Conservation (phyloP, 1,140 invertebrate genomes). For the Brachionus paranguensis region DNA sequence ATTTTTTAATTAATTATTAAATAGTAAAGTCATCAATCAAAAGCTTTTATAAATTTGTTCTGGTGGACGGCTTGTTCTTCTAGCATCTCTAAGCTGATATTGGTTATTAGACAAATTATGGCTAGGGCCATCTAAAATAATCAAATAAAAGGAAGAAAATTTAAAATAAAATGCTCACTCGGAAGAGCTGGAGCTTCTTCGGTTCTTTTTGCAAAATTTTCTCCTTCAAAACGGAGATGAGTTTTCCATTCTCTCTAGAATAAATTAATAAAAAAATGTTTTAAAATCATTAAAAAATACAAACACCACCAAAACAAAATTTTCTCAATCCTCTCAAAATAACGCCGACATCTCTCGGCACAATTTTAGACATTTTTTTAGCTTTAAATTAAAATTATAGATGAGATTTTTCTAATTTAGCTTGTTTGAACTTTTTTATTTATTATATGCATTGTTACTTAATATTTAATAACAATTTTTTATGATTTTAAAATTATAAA, state of each 20-base stretch:
- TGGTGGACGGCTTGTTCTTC: conserved; percentile 9
- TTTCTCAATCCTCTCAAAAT: conserved; percentile 5
- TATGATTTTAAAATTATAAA: too few relatives aligned
- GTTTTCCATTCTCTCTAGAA: conserved; percentile 24
- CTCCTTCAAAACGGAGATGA: conserved; percentile 30
- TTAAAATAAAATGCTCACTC: neutral
- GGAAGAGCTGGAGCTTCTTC: neutral
- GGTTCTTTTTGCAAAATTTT: neutral
- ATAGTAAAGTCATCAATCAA: neutral
- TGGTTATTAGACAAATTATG: conserved; percentile 5
- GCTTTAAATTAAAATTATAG: too few relatives aligned
- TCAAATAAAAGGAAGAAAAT: neutral
- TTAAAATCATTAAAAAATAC: neutral
- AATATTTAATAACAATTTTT: too few relatives aligned
- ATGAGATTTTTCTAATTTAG: too few relatives aligned
- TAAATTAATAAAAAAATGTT: neutral
- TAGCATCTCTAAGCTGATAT: neutral
- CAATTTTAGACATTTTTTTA: neutral
- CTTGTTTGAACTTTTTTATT: too few relatives aligned
- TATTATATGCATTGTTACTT: too few relatives aligned
- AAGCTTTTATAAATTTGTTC: neutral
- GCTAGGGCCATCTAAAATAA: neutral
- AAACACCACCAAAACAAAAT: conserved; percentile 23
- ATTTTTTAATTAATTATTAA: too few relatives aligned
- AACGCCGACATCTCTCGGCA: conserved; percentile 16